Percentiles rank a stretch among this genome's conserved stretches.
Conservation (phyloP, 2,888 invertebrate species). For the Phragmatobia fuliginosa region DNA sequence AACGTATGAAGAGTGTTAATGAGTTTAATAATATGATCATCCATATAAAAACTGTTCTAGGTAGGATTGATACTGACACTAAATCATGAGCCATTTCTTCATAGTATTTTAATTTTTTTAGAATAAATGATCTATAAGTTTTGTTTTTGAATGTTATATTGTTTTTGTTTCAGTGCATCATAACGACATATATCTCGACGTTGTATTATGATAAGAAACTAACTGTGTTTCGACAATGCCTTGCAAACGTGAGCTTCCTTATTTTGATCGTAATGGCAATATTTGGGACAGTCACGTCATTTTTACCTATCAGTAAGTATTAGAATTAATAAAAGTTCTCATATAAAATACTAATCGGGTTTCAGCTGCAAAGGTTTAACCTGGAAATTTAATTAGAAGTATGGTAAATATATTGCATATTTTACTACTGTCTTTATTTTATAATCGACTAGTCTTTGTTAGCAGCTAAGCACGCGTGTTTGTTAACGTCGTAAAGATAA, state of each 20-base stretch:
- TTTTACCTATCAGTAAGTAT: constrained; percentile 75
- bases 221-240: constrained; percentile 77
- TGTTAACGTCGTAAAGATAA: no score
- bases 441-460: no score
- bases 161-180: constrained; percentile 74
- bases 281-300: constrained; percentile 75
- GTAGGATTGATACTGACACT: no score
- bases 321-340: not conserved
- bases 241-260: constrained; percentile 81
- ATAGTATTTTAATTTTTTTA: not conserved
- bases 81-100: no score
- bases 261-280: constrained; percentile 77
- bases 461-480: no score
- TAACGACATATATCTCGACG: constrained; percentile 79
- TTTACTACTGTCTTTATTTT: not conserved
- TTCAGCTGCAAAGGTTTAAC: not conserved
- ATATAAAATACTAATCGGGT: not conserved
- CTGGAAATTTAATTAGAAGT: not conserved
- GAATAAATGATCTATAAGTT: not conserved
- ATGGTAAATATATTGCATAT: not conserved
- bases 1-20: no score
- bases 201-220: constrained; percentile 79
- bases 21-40: no score
- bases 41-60: no score
- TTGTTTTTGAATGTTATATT: not conserved